These are phyloP conservation scores for Podotricha telesiphe DNA, from an alignment of 2,888 invertebrate genomes.

Conservation along the genomic window DNA sequence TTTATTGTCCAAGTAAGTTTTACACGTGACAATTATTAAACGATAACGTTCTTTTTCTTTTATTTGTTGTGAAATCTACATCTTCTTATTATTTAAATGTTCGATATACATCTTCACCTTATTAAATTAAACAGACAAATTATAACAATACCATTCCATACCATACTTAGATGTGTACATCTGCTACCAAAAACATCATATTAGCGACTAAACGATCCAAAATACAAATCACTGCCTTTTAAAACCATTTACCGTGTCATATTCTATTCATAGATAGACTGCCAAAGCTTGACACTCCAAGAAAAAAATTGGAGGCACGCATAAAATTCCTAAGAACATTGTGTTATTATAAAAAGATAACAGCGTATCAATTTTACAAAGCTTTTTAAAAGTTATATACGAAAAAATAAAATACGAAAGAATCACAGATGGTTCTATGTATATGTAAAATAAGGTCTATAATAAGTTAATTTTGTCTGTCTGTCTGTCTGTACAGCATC, in stretches of 20 bases:
- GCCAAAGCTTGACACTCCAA: constrained; percentile 67
- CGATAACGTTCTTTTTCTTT: too few species aligned
- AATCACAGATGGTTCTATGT: constrained; percentile 6
- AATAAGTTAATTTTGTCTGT: neutral
- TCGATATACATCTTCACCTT: neutral
- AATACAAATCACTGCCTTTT: constrained; percentile 47
- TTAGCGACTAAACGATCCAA: constrained; percentile 46
- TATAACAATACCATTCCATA: neutral
- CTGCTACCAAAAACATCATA: constrained; percentile 36
- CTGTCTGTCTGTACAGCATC: constrained; percentile 37
- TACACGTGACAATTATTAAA: too few species aligned
- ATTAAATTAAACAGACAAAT: constrained; percentile 1
- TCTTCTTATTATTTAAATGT: neutral
- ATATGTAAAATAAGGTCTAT: constrained; percentile 9
- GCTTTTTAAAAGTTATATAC: constrained; percentile 25
- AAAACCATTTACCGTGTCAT: constrained; percentile 71
- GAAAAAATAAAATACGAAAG: constrained; percentile 2
- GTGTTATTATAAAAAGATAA: constrained; percentile 70
- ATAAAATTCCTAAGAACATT: constrained; percentile 69
- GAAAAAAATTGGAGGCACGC: constrained; percentile 67
- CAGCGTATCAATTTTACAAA: constrained; percentile 54
- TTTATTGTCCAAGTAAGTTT: too few species aligned
- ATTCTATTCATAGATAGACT: constrained; percentile 62
- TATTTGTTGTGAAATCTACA: neutral
- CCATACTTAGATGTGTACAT: constrained; percentile 16